Base-by-base conservation (phyloP, 2,113 vertebrate genomes). In the Mionectes macconnelli region DNA sequence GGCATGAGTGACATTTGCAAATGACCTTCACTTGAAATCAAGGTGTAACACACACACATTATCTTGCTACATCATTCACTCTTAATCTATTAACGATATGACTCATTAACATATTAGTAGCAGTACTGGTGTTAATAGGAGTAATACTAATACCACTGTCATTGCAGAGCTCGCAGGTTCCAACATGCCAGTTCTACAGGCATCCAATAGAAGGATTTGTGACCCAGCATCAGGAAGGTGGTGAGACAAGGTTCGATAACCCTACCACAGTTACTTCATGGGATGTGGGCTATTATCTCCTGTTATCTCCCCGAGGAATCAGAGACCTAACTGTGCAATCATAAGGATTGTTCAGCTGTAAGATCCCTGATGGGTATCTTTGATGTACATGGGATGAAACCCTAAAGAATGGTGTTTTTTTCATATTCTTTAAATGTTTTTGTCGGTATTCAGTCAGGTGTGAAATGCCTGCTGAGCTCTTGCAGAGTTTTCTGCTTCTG, bases 81-180 rank as follows among this genome's bases (percentile, higher is more conserved):
- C 78, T 90, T 90, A 92, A 95, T 93, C 94, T 97, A 95, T 92
- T 94, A 94, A 89, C 45, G 20, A 94, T 80, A 66, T 73, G 88
- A 78, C 52, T 96, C 94, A 93, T 97, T 96, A 96, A 87, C 80
- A 81, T 93, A 95, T 78, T 94, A 92, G 94, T 35, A 81, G 80
- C 53, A 92, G 86, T 78, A 84, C 88, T 0, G 0, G 60, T 72
- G 84, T 84, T 95, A 95, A 89, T 74, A 78, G 60, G 53, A 79
- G 77, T 56, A 94, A 91, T 84, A 72, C 56, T 59, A 67, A 14
- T 92, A 93, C 37, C 64, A 85, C 63, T 78, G 60, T 30, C 76
- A 67, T 56, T 72, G 68, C 64, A 59, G 27, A 44, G 45, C 83
- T 86, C 78, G 66, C 86, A 93, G 64, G 88, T 49, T 82, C 50